These are phyloP conservation scores for Syngnathus scovelli DNA, from an alignment of 2,113 vertebrate genomes.

Conservation along the genomic window DNA sequence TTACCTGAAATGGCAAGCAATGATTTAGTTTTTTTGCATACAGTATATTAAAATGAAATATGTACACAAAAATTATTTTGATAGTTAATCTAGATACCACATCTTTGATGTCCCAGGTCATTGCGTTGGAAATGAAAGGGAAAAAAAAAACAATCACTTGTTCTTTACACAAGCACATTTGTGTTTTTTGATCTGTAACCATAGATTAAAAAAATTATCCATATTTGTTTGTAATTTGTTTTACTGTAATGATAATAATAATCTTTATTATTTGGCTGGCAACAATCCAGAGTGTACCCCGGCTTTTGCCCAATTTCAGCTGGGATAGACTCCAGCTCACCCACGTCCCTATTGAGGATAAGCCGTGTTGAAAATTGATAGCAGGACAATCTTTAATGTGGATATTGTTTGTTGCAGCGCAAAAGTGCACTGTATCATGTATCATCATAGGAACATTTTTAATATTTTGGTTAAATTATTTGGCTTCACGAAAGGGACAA, in stretches of 20 bases:
- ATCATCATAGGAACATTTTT: too few species aligned
- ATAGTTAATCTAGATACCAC: too few species aligned
- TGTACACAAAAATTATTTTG: neutral
- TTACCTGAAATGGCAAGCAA: constrained; percentile 42
- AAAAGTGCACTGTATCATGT: neutral
- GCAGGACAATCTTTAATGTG: neutral
- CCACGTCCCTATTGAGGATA: neutral
- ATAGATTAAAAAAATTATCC: neutral
- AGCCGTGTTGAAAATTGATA: neutral
- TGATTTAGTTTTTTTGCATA: constrained; percentile 11
- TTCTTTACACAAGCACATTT: neutral
- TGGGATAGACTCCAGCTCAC: neutral
- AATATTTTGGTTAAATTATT: neutral
- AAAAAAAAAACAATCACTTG: constrained; percentile 55
- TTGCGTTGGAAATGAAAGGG: constrained; percentile 55
- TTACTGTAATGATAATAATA: neutral
- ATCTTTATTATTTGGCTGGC: neutral
- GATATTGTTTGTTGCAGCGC: neutral
- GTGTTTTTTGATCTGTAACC: neutral
- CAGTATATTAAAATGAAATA: constrained; percentile 5
- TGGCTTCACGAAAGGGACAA: neutral
- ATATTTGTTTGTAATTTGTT: neutral
- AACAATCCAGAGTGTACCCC: neutral
- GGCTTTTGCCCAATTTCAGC: neutral
- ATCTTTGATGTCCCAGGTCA: too few species aligned